Conservation (phyloP, 92 coral and sea anemone species). For the Desmophyllum pertusum region DNA sequence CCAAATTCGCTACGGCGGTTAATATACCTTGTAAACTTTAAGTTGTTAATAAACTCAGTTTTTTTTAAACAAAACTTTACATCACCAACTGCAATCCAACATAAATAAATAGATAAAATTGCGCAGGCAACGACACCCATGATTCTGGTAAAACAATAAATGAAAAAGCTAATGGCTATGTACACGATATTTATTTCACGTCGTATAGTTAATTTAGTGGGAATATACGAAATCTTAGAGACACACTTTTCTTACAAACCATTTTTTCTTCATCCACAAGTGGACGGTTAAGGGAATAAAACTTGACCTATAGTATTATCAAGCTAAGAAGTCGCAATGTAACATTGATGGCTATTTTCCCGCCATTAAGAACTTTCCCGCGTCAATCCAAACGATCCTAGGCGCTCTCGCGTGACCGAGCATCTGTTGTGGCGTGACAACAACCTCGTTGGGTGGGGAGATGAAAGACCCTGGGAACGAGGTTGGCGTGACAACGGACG, state of each 20-base stretch:
- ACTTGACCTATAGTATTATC: not conserved
- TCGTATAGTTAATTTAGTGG: not conserved
- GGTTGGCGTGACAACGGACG: not conserved
- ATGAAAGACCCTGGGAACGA: no score
- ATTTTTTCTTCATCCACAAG: not conserved
- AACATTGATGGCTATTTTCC: not conserved
- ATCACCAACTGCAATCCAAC: no score
- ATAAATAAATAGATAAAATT: no score
- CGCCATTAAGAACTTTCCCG: not conserved
- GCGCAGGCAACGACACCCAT: no score
- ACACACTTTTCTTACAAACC: slow-evolving; percentile 2
- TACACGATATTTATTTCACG: not conserved
- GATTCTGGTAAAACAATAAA: not conserved
- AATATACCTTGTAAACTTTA: no score
- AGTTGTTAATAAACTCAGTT: not conserved
- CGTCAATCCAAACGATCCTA: not conserved
- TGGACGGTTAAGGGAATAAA: not conserved
- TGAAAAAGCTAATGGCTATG: not conserved
- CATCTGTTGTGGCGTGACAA: not conserved
- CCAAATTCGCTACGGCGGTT: not conserved
- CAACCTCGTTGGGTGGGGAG: no score
- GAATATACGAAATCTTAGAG: not conserved
- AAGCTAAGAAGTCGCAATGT: not conserved
- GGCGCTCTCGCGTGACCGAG: not conserved
- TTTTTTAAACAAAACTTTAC: no score